Evolutionary conservation across 30 jellyfish, hydroid and myxozoan species (phyloP), one percentile per base, ranked within the genome.

Genomic region (Pseudorhiza aurosa): DNA sequence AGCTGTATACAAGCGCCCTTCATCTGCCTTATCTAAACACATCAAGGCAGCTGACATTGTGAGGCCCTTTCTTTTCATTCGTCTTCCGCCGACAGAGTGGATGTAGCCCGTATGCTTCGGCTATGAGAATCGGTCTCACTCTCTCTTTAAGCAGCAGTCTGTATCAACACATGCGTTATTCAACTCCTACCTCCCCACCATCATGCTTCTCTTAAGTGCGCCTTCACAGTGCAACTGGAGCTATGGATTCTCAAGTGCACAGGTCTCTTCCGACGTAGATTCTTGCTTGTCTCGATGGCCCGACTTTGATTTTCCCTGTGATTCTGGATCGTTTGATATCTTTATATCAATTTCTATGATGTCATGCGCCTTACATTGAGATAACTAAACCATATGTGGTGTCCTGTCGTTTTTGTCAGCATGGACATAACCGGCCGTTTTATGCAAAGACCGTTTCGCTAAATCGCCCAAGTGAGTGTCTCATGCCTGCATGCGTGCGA

Each of bases 341-440:
- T n/a, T n/a, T n/a, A n/a, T n/a, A n/a, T n/a, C n/a, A n/a, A n/a
- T n/a, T n/a, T n/a, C 22, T 53, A 15, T 53, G 67, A n/a, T 53
- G 4, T 8, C 67, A 53, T 53, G 67, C 35, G 67, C 67, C 2
- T 19, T 53, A 9, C 2, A 53, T 14, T 36, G 35, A 3, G 7
- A 64, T 28, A 40, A 36, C 25, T 65, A 64, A 65, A 64, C 84
- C 85, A 53, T 32, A 45, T 47, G 65, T 18, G 83, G 29, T 18
- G 56, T 77, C 91, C 91, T 80, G 69, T 80, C 84, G 91, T 51
- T 57, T 21, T 19, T 25, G 59, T 27, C 91, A 80, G 91, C 91
- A 32, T 49, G 91, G 68, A 19, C 55, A 29, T 77, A 40, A 57
- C 76, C 82, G 68, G 63, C 58, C 60, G 77, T 39, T 65, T 62